Base-by-base conservation (phyloP, 2,113 vertebrate genomes). In the Urocynchramus pylzowi region DNA sequence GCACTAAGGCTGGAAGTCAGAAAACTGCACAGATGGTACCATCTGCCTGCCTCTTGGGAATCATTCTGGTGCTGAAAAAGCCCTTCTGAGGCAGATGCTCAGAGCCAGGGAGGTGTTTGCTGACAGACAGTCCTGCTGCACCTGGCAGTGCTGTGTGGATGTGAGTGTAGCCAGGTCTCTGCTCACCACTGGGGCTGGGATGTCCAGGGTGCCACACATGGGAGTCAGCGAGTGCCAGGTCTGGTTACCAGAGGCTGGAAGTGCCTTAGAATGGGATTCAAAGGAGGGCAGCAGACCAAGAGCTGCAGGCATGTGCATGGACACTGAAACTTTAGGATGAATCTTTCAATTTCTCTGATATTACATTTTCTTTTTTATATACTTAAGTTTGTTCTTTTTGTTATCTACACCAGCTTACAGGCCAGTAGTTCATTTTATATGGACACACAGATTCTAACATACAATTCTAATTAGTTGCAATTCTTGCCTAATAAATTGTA, bases 11-110 rank as follows among this genome's bases (percentile, higher is more conserved):
- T 91, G 74, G 57, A 45, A 78, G 77, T 60, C 60, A 63, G 85
- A 78, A 79, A 31, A 7, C 41, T 64, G 82, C 84, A 87, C 87
- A 92, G 77, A 87, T 85, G 65, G 89, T 87, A 71, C 87, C 81
- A 78, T 86, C 68, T 84, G 69, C 39, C 45, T 68, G 59, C 89
- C 60, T 88, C 50, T 50, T 89, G 71, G 56, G 93, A 77, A 65
- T 85, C 79, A 49, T 44, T 78, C 33, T 74, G 77, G 64, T 87
- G 83, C 68, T 95, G 88, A 49, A 39, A 75, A 92, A 88, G 13
- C 35, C 77, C 75, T 68, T n/a, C 26, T 15, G 83, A 93, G 73
- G 10, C 54, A 83, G 83, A 65, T 81, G 71, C 80, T 57, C 30
- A n/a, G 54, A 61, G 79, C 28, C 39, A 39, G 8, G 45, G 59